Evolutionary conservation across 2,888 invertebrate species (phyloP).

Genomic region (Tortricodes alternella): DNA sequence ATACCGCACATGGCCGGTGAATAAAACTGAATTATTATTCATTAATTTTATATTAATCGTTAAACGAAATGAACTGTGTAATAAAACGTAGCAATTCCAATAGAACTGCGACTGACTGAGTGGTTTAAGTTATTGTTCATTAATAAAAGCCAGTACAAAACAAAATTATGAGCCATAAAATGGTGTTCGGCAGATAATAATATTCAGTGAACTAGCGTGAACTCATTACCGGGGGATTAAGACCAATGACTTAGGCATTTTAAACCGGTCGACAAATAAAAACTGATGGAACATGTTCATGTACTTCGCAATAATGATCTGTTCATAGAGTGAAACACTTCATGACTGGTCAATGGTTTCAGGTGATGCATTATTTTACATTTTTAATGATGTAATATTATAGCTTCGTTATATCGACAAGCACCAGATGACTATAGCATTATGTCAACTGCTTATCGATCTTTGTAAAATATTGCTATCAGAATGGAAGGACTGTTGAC

Average conservation of each 20-base stretch:
- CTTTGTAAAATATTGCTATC: too few species aligned
- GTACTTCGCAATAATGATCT: conserved; percentile 9
- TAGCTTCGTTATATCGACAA: too few species aligned
- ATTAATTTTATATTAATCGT: too few species aligned
- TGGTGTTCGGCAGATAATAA: background rate
- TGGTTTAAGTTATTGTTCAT: background rate
- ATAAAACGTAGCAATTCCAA: too few species aligned
- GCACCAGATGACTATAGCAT: too few species aligned
- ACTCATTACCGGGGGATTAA: background rate
- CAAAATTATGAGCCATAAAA: background rate
- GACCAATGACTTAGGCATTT: background rate
- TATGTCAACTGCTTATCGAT: too few species aligned
- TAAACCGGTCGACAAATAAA: conserved; percentile 11
- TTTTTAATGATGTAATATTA: background rate
- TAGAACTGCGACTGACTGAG: background rate
- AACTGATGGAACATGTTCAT: background rate
- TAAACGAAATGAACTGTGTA: too few species aligned
- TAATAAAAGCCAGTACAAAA: background rate
- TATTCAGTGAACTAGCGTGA: background rate
- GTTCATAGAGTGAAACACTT: background rate
- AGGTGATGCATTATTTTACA: too few species aligned
- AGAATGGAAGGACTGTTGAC: too few species aligned
- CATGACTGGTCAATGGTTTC: background rate
- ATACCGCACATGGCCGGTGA: too few species aligned
- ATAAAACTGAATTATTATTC: too few species aligned